These are phyloP conservation scores for Xiphorhynchus erythropygius DNA, from an alignment of 2,797 vertebrate genomes.

Conservation along the genomic window DNA sequence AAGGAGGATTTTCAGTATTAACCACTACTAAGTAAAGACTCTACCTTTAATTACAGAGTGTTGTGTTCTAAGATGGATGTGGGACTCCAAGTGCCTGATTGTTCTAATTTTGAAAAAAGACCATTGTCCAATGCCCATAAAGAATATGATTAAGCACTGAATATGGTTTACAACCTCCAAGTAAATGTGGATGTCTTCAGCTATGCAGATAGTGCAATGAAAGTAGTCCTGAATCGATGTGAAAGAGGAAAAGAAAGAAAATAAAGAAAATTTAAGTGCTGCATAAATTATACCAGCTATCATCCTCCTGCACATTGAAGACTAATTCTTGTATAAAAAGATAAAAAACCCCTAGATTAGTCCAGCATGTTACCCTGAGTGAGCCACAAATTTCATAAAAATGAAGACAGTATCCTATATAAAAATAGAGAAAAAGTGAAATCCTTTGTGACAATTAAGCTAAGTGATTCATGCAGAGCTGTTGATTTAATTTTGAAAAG, in stretches of 20 bases:
- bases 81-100: neutral
- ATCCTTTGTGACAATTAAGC: conserved; percentile 20
- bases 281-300: neutral
- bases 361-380: neutral
- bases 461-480: conserved; percentile 45
- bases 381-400: conserved; percentile 44
- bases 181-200: neutral
- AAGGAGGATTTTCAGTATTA: neutral
- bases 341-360: neutral
- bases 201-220: neutral
- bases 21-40: neutral
- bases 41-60: neutral
- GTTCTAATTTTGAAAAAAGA: neutral
- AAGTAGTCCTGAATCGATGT: neutral
- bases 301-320: neutral
- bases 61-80: neutral
- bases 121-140: neutral
- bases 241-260: neutral
- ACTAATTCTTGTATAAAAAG: neutral
- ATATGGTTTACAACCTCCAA: neutral
- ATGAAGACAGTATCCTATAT: neutral
- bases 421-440: neutral
- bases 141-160: neutral
- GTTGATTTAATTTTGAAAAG: conserved; percentile 46
- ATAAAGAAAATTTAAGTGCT: neutral